Conservation (phyloP, 1,140 invertebrate species). For the Pomacea maculata region DNA sequence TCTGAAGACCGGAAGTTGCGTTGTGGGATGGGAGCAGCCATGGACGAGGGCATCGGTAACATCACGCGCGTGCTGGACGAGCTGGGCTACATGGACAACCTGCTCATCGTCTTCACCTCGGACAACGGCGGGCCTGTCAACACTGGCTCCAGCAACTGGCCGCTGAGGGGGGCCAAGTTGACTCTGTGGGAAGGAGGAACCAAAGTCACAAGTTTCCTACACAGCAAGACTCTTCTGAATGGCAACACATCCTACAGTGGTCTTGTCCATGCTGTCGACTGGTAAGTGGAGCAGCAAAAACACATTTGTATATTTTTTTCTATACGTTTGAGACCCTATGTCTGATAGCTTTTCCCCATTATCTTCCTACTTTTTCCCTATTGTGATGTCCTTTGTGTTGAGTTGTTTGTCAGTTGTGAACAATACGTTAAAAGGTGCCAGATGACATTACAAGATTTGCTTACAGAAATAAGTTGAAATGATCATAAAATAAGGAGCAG, state of each 20-base stretch:
- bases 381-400: too few species aligned
- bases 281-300: background rate
- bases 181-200: conserved; percentile 15
- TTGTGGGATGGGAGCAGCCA: conserved; percentile 44
- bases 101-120: conserved; percentile 52
- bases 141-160: conserved; percentile 8
- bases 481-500: too few species aligned
- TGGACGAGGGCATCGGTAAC: conserved; percentile 49
- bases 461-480: too few species aligned
- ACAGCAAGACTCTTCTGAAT: background rate
- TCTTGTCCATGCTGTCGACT: conserved; percentile 6
- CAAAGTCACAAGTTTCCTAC: background rate
- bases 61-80: conserved; percentile 33
- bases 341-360: too few species aligned
- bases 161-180: conserved; percentile 3
- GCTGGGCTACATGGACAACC: conserved; percentile 59
- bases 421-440: too few species aligned
- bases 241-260: background rate
- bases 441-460: too few species aligned
- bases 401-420: too few species aligned
- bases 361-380: too few species aligned
- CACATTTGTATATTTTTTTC: too few species aligned
- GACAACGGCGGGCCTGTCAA: conserved; percentile 30
- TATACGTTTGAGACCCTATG: too few species aligned
- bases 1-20: background rate